Evolutionary conservation across 2,888 invertebrate species (phyloP), one percentile per base, ranked within the genome.

Genomic region (Lasius fuliginosus): DNA sequence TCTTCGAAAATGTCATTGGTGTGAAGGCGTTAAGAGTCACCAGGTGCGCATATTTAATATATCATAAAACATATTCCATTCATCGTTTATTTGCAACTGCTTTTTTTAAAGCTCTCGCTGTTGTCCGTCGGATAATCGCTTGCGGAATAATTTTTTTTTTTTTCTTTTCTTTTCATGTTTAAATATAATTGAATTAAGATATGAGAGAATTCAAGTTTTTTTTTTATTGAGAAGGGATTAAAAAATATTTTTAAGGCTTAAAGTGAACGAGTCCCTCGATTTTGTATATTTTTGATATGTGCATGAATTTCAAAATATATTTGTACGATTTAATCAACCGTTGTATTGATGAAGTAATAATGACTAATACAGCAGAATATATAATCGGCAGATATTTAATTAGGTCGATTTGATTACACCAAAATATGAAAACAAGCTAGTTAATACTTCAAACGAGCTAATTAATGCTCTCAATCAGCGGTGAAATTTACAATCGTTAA

Each of bases 381-480:
- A 49, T 71, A 33, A 40, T 30, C 30, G 11, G 6, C 30, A 11
- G 12, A 71, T 60, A 23, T 27, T 42, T 68, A 69, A 79, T 46
- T 60, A 27, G 74, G 60, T 73, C 74, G 33, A 42, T 12, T 73
- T 46, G 12, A 49, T 75, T 18, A 60, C 33, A 33, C 33, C 36
- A 46, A 73, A 79, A 79, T 23, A 23, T 79, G 74, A 46, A 46
- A 71, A 79, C 30, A 18, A 46, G n/a, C 9, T 42, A 18, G 23
- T 46, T 79, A 60, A 69, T 18, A 79, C 30, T 40, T 33, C 49
- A 49, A 49, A 49, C 49, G 18, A 49, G 33, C 6, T 36, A 73
- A 79, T 79, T 79, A 46, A 60, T 71, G 36, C 46, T 46, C 60
- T 46, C 18, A 56, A 77, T 68, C 58, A 49, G 9, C 11, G 36